Evolutionary conservation across 2,888 invertebrate species (phyloP), one percentile per base, ranked within the genome.

Genomic region (Malachius bipustulatus): DNA sequence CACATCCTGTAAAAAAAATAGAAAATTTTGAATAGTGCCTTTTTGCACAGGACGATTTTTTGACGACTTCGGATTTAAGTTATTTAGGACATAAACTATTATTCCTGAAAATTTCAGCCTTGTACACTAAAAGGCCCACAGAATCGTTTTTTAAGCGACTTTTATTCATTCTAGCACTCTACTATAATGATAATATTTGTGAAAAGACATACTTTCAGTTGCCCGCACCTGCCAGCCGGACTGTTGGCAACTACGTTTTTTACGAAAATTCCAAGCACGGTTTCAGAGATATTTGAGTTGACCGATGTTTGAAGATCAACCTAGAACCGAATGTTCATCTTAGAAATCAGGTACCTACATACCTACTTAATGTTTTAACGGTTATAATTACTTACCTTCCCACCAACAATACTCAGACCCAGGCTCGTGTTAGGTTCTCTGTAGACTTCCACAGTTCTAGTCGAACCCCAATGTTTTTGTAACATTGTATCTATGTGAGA

Each of bases 321-420:
- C 80, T 81, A 60, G 13, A 49, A 59, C 34, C 24, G 39, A 37
- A 38, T n/a, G n/a, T n/a, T n/a, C n/a, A n/a, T n/a, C n/a, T n/a
- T n/a, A n/a, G n/a, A n/a, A n/a, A n/a, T n/a, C n/a, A 19, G 6
- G 24, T 19, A 19, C n/a, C 6, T 8, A 19, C 6, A 19, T 8
- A 19, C 6, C 11, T 6, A 28, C 11, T 9, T 28, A 28, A 28
- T 9, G 10, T 8, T 8, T 28, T 9, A 28, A 28, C 29, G 11
- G 4, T 11, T n/a, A 28, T 28, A 8, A 28, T 6, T 31, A 8
- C 64, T 60, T 57, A 88, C 87, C 73, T 89, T 88, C 53, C 93
- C 90, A 37, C 96, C 91, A 19, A 98, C 93, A 49, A 98, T 97
- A 63, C 90, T 91, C 59, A 98, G 93, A 4, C 96, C 97, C 14